A percentile compares a stretch with the other conserved stretches of the same genome.
Conservation (phyloP, 2,888 invertebrate species). For the Scaptomyza cyrtandrae region DNA sequence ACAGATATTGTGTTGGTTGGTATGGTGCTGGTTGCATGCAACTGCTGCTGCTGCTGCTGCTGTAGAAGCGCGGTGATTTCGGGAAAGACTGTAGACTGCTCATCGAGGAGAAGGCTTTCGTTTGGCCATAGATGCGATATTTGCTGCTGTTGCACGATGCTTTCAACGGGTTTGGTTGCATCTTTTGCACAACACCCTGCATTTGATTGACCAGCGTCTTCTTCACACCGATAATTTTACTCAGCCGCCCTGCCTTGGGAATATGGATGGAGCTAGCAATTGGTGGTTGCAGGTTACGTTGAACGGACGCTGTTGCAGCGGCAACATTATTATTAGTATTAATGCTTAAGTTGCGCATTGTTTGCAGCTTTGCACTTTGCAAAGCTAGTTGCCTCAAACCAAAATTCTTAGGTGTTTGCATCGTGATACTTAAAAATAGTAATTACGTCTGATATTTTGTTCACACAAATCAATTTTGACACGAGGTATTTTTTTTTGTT, state of each 20-base stretch:
- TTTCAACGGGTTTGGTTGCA: not conserved
- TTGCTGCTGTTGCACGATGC: not conserved
- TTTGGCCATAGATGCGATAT: constrained; percentile 49
- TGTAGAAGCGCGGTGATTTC: not conserved
- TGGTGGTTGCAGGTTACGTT: not conserved
- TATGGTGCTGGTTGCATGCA: not conserved
- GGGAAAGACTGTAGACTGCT: constrained; percentile 23
- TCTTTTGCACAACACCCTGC: constrained; percentile 49
- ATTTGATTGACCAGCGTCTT: constrained; percentile 57
- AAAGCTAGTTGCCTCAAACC: constrained; percentile 15
- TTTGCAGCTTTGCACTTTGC: constrained; percentile 9
- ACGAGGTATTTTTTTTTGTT: not conserved
- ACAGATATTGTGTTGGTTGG: not conserved
- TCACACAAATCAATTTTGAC: constrained; percentile 33
- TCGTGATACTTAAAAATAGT: not conserved
- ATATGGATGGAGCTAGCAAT: not conserved
- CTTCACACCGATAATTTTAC: constrained; percentile 55
- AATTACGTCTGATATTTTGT: not conserved
- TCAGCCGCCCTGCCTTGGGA: not conserved
- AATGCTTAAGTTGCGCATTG: constrained; percentile 5
- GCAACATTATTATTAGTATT: too few species aligned
- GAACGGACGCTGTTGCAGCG: not conserved
- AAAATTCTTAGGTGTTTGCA: constrained; percentile 24
- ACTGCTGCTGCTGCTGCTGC: constrained; percentile 9
- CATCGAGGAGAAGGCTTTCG: constrained; percentile 31